Evolutionary conservation across 2,797 vertebrate genomes (phyloP), one percentile per base, ranked within the genome.

Genomic region (Halcyon leucocephala): DNA sequence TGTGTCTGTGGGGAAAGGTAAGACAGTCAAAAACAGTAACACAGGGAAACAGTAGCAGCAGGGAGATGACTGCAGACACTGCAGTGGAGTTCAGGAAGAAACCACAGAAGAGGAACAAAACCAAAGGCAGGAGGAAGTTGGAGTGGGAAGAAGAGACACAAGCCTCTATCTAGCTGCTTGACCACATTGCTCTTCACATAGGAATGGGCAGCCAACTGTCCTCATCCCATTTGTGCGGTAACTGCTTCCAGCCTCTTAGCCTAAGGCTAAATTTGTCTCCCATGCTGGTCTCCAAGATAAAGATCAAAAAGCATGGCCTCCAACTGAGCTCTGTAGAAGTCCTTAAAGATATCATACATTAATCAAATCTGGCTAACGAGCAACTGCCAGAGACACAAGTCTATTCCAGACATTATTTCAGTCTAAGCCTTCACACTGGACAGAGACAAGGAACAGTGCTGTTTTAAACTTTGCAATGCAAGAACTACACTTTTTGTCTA

Each of bases 31-130:
- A 25, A 25, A 58, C 6, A 39, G 29, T 6, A 35, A 61, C 55
- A 80, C 25, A 28, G 24, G 25, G 2, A 28, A 85, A 65, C 14
- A 73, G 14, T 1, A 9, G 24, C 51, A 80, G 37, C n/a, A 60
- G 16, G 14, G 21, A 57, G 13, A 60, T 49, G 28, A 22, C 0
- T 3, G 67, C 28, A 67, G 21, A 5, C 0, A n/a, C n/a, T 44
- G 22, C 25, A 64, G 9, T 1, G 29, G 33, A 64, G n/a, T 51
- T 55, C n/a, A 89, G 48, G 25, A 82, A 44, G 28, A 91, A 87
- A 66, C 3, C 0, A 2, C 52, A 42, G 16, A 70, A 57, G 24
- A 67, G 14, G 22, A 79, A 69, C 22, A 65, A 84, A 82, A 58
- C 14, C 22, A 71, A 64, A 7, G 16, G 11, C 55, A 70, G 10